Evolutionary conservation across 2,113 vertebrate species (phyloP).

Genomic region (Saguinus midas): DNA sequence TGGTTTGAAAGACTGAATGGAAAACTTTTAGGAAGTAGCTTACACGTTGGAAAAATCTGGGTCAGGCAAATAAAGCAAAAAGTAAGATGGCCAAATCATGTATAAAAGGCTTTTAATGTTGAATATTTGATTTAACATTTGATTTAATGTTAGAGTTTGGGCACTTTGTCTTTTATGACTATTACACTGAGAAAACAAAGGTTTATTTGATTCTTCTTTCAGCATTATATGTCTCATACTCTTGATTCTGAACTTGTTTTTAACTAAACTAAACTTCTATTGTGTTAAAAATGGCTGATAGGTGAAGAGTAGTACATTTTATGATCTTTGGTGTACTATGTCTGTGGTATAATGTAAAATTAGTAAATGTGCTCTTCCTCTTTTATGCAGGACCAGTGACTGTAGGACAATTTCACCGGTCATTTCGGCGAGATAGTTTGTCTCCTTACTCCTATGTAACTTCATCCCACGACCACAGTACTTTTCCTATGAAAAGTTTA

Average conservation of each 20-base stretch:
- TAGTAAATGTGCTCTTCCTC: slow-evolving; percentile 58
- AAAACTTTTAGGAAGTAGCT: not conserved
- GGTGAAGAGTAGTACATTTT: not conserved
- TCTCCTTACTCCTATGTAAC: slow-evolving; percentile 77
- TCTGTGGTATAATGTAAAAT: not conserved
- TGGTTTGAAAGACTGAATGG: slow-evolving; percentile 46
- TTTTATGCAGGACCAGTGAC: slow-evolving; percentile 76
- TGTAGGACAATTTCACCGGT: slow-evolving; percentile 76
- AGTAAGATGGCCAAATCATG: not conserved
- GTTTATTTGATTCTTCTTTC: slow-evolving; percentile 28
- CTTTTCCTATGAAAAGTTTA: slow-evolving; percentile 71
- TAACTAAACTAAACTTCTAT: slow-evolving; percentile 30
- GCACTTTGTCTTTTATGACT: slow-evolving; percentile 1
- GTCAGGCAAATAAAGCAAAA: slow-evolving; percentile 7
- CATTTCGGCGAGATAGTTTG: slow-evolving; percentile 72
- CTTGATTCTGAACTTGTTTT: slow-evolving; percentile 44
- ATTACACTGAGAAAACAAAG: slow-evolving; percentile 22
- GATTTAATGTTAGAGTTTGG: slow-evolving; percentile 18
- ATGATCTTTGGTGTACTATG: not conserved
- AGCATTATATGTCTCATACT: slow-evolving; percentile 5
- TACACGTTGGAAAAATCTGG: slow-evolving; percentile 26
- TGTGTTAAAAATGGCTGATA: slow-evolving; percentile 42
- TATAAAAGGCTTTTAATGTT: slow-evolving; percentile 10
- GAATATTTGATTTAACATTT: slow-evolving; percentile 52
- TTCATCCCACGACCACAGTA: slow-evolving; percentile 73